Evolutionary conservation across 2,113 vertebrate genomes (phyloP), one percentile per base, ranked within the genome.

Genomic region (Oncorhynchus clarkii): DNA sequence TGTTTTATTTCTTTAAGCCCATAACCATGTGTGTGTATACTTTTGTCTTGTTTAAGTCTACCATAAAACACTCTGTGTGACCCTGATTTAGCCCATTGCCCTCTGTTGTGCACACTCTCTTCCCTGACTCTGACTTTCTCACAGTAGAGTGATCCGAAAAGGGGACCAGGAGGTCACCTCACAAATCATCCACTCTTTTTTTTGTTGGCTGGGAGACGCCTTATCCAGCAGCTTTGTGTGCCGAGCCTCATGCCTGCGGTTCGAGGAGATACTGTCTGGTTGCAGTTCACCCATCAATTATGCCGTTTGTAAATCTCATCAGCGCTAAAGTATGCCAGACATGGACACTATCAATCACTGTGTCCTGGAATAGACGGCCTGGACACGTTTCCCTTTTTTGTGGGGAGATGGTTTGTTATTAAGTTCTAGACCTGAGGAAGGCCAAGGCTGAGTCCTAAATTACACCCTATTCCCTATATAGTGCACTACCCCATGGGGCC

Each of bases 251-350:
- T 68, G 67, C 77, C 73, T 70, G 74, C 64, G 72, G 71, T 82
- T 70, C 20, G 83, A 85, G 85, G 86, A 91, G 88, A 84, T 87
- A 77, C 84, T 80, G 80, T 81, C 85, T 77, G 31, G 78, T 87
- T 66, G 77, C 69, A 87, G 77, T 80, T 80, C 77, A 80, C 73
- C 83, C 85, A 81, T 89, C 88, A 88, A 80, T 89, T 89, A 89
- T 51, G 2, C 69, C 0, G 73, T 70, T 70, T 76, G 83, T 89
- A 89, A 92, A 92, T 91, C 82, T 77, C 77, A 80, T 87, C 79
- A 34, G 72, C 31, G 1, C 78, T 72, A 49, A 77, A 75, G 76
- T 64, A 22, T 75, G 72, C 77, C 79, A 83, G 80, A 82, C 81
- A 73, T 1, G 67, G 79, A 73, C 3, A 27, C 81, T 75, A 85